phyloP scores from a whole-genome alignment of 2,797 vertebrate species.

The Enteromius mattozi region DNA sequence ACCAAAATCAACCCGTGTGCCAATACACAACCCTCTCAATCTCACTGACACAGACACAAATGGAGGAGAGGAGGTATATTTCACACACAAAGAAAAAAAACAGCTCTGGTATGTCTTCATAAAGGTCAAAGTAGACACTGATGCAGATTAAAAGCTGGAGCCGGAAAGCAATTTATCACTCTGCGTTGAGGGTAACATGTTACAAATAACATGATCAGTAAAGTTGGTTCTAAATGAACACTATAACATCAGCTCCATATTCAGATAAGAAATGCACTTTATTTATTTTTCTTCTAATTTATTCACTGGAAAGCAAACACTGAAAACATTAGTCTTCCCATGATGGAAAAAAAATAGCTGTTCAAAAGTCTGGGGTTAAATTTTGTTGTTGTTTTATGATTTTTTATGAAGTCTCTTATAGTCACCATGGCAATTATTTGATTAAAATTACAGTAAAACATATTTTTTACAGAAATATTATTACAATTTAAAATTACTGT shows the following conservation, averaged over 20 bases:
- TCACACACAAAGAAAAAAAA: background rate
- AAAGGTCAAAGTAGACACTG: constrained; percentile 20
- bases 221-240: background rate
- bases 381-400: background rate
- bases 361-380: background rate
- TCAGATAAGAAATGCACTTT: background rate
- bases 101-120: constrained; percentile 18
- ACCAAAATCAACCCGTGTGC: constrained; percentile 30
- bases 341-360: background rate
- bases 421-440: background rate
- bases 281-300: background rate
- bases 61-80: background rate
- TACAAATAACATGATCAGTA: background rate
- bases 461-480: background rate
- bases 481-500: background rate
- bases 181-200: background rate
- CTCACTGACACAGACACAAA: constrained; percentile 12
- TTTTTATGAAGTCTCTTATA: background rate
- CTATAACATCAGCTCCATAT: background rate
- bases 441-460: background rate
- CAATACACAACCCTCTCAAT: constrained; percentile 31
- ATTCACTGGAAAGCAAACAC: background rate
- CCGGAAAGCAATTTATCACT: background rate
- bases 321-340: too few species aligned
- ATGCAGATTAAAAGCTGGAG: constrained; percentile 6